Evolutionary conservation across 2,113 vertebrate species (phyloP).

Genomic region (Crotalus horridus): DNA sequence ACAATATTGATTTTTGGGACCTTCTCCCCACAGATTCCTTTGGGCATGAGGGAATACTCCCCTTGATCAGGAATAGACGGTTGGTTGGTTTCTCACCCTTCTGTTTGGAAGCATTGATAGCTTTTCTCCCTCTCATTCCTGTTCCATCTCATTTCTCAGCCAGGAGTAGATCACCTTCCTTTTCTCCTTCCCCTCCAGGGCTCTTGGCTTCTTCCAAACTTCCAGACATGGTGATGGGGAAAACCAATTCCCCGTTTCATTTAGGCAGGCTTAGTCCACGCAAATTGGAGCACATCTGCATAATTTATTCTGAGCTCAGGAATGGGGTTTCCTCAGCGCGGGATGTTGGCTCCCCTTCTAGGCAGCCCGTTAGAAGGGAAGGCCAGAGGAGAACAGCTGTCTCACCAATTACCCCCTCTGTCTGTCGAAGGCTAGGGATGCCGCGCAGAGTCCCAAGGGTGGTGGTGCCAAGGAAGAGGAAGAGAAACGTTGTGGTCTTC

Average conservation of each 20-base stretch:
- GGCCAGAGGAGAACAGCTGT: conserved; percentile 1
- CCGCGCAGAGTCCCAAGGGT: neutral
- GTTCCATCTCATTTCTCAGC: no score
- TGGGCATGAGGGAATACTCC: neutral
- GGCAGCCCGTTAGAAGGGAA: neutral
- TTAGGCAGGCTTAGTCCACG: neutral
- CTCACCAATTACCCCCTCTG: neutral
- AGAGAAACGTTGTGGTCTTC: neutral
- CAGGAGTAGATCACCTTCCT: neutral
- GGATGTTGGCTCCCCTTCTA: neutral
- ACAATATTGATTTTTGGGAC: neutral
- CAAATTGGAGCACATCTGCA: neutral
- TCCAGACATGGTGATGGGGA: neutral
- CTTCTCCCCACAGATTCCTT: neutral
- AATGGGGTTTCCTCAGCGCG: neutral
- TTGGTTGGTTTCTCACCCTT: neutral
- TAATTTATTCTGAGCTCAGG: conserved; percentile 32
- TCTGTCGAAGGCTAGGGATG: neutral
- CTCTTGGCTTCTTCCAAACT: neutral
- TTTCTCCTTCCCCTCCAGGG: neutral
- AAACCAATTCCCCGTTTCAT: neutral
- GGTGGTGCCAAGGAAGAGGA: neutral
- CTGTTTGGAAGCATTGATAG: no score
- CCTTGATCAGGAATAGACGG: neutral
- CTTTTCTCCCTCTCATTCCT: neutral